Evolutionary conservation across 2,113 vertebrate species (phyloP).

Genomic region (Tachysurus fulvidraco): DNA sequence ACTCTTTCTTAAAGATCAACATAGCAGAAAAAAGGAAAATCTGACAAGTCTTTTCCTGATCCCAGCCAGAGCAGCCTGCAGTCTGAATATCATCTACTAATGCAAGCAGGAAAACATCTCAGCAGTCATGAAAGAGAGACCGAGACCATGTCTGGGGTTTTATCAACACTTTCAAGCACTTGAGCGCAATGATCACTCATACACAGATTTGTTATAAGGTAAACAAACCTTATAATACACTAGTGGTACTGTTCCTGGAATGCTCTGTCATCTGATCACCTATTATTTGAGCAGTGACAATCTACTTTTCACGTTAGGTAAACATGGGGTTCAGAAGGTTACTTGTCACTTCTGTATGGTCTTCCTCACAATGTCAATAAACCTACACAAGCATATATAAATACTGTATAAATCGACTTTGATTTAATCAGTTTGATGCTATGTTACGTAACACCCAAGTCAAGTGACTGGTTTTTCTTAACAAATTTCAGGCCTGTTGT

Average conservation of each 20-base stretch:
- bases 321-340: not conserved
- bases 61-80: slow-evolving; percentile 45
- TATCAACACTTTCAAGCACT: slow-evolving; percentile 51
- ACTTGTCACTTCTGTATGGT: not conserved
- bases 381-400: no score
- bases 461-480: not conserved
- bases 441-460: not conserved
- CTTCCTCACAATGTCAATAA: no score
- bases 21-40: not conserved
- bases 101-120: slow-evolving; percentile 58
- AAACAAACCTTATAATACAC: slow-evolving; percentile 30
- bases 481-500: not conserved
- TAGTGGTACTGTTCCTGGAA: slow-evolving; percentile 13
- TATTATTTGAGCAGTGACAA: not conserved
- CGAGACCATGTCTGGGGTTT: slow-evolving; percentile 46
- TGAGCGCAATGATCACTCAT: slow-evolving; percentile 40
- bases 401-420: not conserved
- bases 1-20: not conserved
- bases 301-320: not conserved
- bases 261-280: not conserved
- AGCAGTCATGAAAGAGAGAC: slow-evolving; percentile 53
- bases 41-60: slow-evolving; percentile 6
- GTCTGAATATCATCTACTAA: slow-evolving; percentile 62
- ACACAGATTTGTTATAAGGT: not conserved
- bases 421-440: no score